A percentile compares a stretch with the other conserved stretches of the same genome.
Evolutionary conservation across 2,797 vertebrate species (phyloP).

Genomic region (Labroides dimidiatus): DNA sequence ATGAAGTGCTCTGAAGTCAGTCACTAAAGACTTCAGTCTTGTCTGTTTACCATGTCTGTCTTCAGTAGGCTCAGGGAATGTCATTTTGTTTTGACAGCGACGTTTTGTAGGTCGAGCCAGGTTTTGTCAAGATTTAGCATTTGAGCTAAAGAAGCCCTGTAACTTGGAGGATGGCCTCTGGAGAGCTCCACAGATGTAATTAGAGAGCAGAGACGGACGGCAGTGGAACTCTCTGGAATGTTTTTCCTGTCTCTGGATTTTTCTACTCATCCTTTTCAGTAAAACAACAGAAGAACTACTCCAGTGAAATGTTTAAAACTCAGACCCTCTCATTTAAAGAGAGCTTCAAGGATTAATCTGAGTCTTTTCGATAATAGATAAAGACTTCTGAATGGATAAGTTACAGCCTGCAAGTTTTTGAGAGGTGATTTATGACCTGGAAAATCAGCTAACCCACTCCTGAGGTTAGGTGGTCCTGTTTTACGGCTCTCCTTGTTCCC

Average conservation of each 20-base stretch:
- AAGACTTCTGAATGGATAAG: background rate
- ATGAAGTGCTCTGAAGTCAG: background rate
- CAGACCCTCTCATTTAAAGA: no score
- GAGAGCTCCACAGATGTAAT: conserved; percentile 52
- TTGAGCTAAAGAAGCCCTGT: conserved; percentile 13
- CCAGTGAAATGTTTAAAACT: background rate
- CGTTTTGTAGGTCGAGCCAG: conserved; percentile 29
- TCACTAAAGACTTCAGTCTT: background rate
- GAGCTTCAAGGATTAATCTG: no score
- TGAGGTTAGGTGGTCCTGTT: conserved; percentile 31
- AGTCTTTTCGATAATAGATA: no score
- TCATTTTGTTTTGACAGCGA: conserved; percentile 49
- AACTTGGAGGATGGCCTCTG: conserved; percentile 22
- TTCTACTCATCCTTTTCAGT: conserved; percentile 20
- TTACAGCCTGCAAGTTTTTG: conserved; percentile 11
- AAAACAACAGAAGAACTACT: conserved; percentile 19
- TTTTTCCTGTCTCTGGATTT: conserved; percentile 23
- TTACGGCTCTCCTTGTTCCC: conserved; percentile 39
- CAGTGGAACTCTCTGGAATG: conserved; percentile 26
- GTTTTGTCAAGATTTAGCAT: conserved; percentile 38
- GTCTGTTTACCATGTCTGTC: conserved; percentile 8
- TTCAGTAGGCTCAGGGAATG: conserved; percentile 13
- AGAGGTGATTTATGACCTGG: conserved; percentile 60
- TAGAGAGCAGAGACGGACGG: conserved; percentile 35
- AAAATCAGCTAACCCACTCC: conserved; percentile 27